Conservation (phyloP, 2,888 invertebrate genomes). For the Apotomis capreana region DNA sequence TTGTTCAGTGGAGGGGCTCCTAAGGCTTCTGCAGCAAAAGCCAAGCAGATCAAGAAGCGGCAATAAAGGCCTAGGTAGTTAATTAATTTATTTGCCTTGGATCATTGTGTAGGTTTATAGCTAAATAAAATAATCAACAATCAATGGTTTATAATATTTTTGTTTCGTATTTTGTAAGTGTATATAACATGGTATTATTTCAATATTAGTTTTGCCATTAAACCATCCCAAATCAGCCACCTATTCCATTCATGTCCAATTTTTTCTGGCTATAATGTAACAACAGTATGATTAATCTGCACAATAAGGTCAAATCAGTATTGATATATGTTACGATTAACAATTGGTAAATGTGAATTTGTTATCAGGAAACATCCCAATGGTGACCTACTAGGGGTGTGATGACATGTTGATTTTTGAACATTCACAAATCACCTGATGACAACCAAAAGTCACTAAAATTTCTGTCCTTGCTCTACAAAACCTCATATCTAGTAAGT, state of each 20-base stretch:
- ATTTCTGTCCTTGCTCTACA: too few species aligned
- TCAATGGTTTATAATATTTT: background rate
- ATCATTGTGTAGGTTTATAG: conserved; percentile 31
- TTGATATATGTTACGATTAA: background rate
- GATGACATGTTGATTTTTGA: too few species aligned
- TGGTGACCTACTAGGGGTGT: too few species aligned
- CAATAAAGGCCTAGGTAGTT: conserved; percentile 57
- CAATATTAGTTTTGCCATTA: too few species aligned
- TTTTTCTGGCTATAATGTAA: background rate
- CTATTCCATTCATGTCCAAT: background rate
- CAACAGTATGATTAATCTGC: background rate
- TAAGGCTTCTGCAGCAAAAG: conserved; percentile 71
- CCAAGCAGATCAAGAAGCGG: conserved; percentile 78
- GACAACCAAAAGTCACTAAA: too few species aligned
- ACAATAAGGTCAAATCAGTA: background rate
- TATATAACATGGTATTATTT: too few species aligned
- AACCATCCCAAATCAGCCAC: background rate
- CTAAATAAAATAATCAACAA: conserved; percentile 30
- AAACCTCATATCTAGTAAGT: too few species aligned
- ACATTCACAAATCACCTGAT: too few species aligned
- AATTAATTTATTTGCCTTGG: conserved; percentile 23
- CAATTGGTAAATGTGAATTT: too few species aligned
- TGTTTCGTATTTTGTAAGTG: background rate
- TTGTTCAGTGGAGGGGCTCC: conserved; percentile 89
- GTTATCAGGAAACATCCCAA: too few species aligned